phyloP scores from a whole-genome alignment of 2,113 vertebrate species.

The Erinaceus europaeus region DNA sequence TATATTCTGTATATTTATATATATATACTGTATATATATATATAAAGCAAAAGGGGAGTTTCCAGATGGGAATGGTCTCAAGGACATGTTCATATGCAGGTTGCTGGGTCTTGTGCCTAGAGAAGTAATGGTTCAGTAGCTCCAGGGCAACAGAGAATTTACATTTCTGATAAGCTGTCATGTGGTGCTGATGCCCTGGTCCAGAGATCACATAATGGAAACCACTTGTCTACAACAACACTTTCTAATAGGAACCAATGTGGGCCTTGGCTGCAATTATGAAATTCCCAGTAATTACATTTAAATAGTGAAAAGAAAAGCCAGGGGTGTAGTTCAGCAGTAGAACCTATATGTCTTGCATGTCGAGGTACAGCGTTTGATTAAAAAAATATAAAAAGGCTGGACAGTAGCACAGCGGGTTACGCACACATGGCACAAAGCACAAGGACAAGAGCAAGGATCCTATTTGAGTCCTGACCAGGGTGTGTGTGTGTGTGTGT shows the following conservation, averaged over 20 bases:
- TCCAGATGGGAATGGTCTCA: neutral
- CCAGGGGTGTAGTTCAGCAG: no score
- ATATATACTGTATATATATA: no score
- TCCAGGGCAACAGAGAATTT: neutral
- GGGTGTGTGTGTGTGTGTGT: no score
- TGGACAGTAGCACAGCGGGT: no score
- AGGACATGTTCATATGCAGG: neutral
- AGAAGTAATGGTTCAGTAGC: neutral
- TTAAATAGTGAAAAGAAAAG: neutral
- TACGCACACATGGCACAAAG: no score
- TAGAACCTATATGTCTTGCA: no score
- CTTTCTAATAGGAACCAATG: constrained; percentile 8
- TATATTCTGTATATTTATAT: no score
- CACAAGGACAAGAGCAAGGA: no score
- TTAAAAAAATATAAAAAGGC: no score
- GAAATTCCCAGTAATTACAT: neutral
- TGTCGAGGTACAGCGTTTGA: no score
- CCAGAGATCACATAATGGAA: neutral
- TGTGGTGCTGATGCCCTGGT: neutral
- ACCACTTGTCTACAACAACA: neutral
- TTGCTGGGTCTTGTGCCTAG: neutral
- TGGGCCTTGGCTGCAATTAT: neutral
- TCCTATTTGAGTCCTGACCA: no score
- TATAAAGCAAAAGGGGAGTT: neutral
- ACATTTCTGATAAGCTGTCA: neutral